A percentile compares a stretch with the other conserved stretches of the same genome.
phyloP scores from a whole-genome alignment of 2,113 vertebrate genomes.

The Microtus richardsoni region DNA sequence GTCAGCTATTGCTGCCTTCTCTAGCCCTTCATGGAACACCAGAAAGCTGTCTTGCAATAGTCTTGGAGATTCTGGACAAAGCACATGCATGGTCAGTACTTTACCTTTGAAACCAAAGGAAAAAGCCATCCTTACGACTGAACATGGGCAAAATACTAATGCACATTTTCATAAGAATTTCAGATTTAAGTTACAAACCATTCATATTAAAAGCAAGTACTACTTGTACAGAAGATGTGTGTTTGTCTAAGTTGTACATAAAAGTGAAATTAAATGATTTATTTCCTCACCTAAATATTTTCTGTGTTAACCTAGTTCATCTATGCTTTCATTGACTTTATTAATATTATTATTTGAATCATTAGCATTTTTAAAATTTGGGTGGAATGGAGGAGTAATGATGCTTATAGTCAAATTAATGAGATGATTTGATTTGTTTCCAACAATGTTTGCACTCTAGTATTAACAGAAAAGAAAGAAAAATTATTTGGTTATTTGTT shows the following conservation, averaged over 20 bases:
- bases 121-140: not conserved
- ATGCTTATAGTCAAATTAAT: conserved; percentile 49
- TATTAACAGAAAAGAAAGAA: conserved; percentile 49
- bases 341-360: not conserved
- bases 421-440: not conserved
- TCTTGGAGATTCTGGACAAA: not conserved
- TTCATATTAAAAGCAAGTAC: not conserved
- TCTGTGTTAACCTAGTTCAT: not conserved
- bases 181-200: not conserved
- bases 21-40: not conserved
- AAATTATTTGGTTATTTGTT: conserved; percentile 41
- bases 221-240: not conserved
- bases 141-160: not conserved
- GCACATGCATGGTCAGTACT: rapidly evolving
- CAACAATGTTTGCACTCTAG: conserved; percentile 17
- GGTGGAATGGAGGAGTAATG: not conserved
- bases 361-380: not conserved
- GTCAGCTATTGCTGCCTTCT: not conserved
- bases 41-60: too few relatives aligned
- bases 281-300: conserved; percentile 14
- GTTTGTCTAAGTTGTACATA: not conserved
- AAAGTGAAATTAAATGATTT: not conserved
- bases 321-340: not conserved
- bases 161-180: not conserved
- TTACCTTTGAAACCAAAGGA: conserved; percentile 6